Evolutionary conservation across 2,113 vertebrate species (phyloP).

Genomic region (Sceloporus tristichus): DNA sequence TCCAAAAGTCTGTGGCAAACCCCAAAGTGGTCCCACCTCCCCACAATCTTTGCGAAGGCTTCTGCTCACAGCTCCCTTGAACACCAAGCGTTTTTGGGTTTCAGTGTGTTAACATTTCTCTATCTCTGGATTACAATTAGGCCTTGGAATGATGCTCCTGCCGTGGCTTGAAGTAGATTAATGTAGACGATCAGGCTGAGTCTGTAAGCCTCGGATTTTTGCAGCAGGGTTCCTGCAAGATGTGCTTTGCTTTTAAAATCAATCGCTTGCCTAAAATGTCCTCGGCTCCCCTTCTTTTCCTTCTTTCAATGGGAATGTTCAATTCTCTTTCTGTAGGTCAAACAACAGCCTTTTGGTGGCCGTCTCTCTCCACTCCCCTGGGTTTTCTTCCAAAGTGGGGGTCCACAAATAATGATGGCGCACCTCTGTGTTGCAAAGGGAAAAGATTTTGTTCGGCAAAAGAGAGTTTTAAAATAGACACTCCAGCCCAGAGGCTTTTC

Average conservation of each 20-base stretch:
- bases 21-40: neutral
- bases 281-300: conserved; percentile 6
- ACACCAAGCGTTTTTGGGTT: neutral
- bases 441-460: neutral
- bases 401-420: too few species aligned
- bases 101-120: conserved; percentile 59
- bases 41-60: rapidly evolving
- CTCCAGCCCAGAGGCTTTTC: neutral
- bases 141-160: conserved; percentile 29
- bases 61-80: rapidly evolving
- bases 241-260: conserved; percentile 57
- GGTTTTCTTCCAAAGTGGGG: too few species aligned
- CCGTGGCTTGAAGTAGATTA: conserved; percentile 29
- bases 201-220: conserved; percentile 4
- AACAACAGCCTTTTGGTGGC: neutral
- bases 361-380: neutral
- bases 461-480: neutral
- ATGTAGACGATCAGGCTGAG: conserved; percentile 12
- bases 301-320: neutral
- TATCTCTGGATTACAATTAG: conserved; percentile 36
- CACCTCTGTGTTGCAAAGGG: too few species aligned
- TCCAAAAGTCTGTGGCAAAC: neutral
- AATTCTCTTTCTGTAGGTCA: neutral
- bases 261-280: conserved; percentile 42
- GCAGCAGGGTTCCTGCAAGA: conserved; percentile 9